A percentile compares a stretch with the other conserved stretches of the same genome.
phyloP scores from a whole-genome alignment of 1,140 invertebrate species.

The Danaus melanippus region DNA sequence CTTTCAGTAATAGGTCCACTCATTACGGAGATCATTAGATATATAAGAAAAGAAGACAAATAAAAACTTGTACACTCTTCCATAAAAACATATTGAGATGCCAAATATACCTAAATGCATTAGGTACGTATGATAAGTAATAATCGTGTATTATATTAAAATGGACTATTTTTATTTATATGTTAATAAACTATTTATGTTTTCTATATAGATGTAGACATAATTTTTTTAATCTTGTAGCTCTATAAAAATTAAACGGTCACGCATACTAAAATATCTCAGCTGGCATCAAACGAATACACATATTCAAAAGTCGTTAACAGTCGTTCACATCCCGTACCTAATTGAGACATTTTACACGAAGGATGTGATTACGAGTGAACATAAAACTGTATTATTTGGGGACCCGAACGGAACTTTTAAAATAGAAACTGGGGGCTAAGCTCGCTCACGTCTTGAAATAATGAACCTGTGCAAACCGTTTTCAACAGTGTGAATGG shows the following conservation, averaged over 20 bases:
- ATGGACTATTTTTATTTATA: background rate
- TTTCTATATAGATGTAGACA: too few species aligned
- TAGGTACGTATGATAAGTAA: too few species aligned
- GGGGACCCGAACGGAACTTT: slow-evolving; percentile 43
- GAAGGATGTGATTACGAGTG: slow-evolving; percentile 63
- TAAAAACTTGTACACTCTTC: too few species aligned
- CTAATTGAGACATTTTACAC: slow-evolving; percentile 67
- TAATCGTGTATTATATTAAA: too few species aligned
- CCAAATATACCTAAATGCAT: too few species aligned
- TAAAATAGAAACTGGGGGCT: slow-evolving; percentile 42
- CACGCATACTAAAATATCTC: too few species aligned
- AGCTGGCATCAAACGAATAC: slow-evolving; percentile 32
- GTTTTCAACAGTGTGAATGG: slow-evolving; percentile 13
- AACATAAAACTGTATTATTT: slow-evolving; percentile 61
- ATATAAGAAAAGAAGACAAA: too few species aligned
- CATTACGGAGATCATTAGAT: too few species aligned
- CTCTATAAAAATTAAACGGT: slow-evolving; percentile 5
- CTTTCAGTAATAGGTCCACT: too few species aligned
- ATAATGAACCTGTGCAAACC: slow-evolving; percentile 19
- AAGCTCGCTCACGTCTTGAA: slow-evolving; percentile 19
- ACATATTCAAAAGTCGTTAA: slow-evolving; percentile 51
- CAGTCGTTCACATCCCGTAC: slow-evolving; percentile 52
- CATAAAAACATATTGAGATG: too few species aligned
- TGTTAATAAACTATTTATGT: too few species aligned
- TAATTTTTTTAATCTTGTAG: background rate